These are phyloP conservation scores for Champsocephalus gunnari DNA, from an alignment of 2,797 vertebrate genomes.

Conservation along the genomic window DNA sequence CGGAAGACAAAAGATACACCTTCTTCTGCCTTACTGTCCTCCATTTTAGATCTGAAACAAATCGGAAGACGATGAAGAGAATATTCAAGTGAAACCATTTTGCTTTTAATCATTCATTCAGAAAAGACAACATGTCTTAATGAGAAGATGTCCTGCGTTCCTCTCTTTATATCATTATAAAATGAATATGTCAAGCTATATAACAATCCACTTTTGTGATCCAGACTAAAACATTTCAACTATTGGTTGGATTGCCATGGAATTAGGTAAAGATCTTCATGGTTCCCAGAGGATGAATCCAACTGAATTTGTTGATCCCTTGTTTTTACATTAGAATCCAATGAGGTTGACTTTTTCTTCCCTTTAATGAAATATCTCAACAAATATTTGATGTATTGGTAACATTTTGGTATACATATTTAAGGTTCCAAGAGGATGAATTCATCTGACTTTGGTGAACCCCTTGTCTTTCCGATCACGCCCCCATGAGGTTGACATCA, in stretches of 20 bases:
- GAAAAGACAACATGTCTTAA: not conserved
- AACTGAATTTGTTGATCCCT: not conserved
- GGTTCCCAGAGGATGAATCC: not conserved
- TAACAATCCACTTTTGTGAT: not conserved
- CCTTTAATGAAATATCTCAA: too few relatives aligned
- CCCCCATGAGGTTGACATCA: not conserved
- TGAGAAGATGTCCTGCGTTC: slow-evolving; percentile 11
- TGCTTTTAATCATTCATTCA: slow-evolving; percentile 2
- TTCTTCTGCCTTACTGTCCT: slow-evolving; percentile 16
- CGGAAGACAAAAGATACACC: slow-evolving; percentile 35
- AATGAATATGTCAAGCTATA: slow-evolving; percentile 1
- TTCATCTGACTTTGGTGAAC: not conserved
- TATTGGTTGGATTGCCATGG: too few relatives aligned
- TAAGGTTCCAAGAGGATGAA: not conserved
- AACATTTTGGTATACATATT: too few relatives aligned
- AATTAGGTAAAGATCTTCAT: not conserved
- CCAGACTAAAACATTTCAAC: too few relatives aligned
- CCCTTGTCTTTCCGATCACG: not conserved
- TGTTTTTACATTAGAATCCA: not conserved
- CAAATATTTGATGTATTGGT: too few relatives aligned
- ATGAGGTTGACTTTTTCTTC: not conserved
- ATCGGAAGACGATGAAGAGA: not conserved
- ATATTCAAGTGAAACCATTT: slow-evolving; percentile 1
- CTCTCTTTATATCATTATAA: slow-evolving; percentile 10
- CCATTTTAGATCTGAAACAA: slow-evolving; percentile 22